These are phyloP conservation scores for Zygothrica quintamaculata DNA, from an alignment of 2,888 invertebrate genomes.

Conservation along the genomic window DNA sequence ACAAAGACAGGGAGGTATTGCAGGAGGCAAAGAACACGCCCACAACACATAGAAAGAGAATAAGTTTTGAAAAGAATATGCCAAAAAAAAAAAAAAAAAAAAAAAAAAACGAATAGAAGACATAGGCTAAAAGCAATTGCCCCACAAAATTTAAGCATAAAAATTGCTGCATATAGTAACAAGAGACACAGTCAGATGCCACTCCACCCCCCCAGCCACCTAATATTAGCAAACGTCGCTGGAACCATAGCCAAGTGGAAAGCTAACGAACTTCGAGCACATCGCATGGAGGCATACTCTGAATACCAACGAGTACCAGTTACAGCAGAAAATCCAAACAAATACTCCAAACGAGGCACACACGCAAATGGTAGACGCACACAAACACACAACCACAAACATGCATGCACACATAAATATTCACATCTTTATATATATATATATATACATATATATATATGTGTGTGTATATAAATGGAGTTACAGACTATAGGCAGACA, in stretches of 20 bases:
- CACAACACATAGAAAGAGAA: conserved; percentile 18
- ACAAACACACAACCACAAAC: conserved; percentile 3
- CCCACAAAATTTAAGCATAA: conserved; percentile 61
- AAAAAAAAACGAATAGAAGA: too few species aligned
- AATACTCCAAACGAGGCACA: conserved; percentile 37
- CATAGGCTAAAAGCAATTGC: conserved; percentile 65
- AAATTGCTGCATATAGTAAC: conserved; percentile 36
- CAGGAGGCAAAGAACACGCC: not conserved
- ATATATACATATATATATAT: conserved; percentile 3
- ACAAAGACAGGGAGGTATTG: too few species aligned
- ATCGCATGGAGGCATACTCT: conserved; percentile 59
- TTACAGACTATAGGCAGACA: conserved; percentile 28
- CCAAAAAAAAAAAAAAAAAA: too few species aligned
- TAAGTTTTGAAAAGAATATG: conserved; percentile 15
- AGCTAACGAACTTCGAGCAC: conserved; percentile 75
- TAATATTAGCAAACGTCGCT: conserved; percentile 2
- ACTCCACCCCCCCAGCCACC: not conserved
- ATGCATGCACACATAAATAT: not conserved
- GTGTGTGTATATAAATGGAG: conserved; percentile 34
- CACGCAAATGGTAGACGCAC: conserved; percentile 49
- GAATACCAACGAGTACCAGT: conserved; percentile 79
- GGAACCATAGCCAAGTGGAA: conserved; percentile 22
- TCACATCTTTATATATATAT: too few species aligned
- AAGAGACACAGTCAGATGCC: not conserved
- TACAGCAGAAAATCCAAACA: conserved; percentile 52